phyloP scores from a whole-genome alignment of 2,888 invertebrate genomes.

The Acanthosepion pharaonis region DNA sequence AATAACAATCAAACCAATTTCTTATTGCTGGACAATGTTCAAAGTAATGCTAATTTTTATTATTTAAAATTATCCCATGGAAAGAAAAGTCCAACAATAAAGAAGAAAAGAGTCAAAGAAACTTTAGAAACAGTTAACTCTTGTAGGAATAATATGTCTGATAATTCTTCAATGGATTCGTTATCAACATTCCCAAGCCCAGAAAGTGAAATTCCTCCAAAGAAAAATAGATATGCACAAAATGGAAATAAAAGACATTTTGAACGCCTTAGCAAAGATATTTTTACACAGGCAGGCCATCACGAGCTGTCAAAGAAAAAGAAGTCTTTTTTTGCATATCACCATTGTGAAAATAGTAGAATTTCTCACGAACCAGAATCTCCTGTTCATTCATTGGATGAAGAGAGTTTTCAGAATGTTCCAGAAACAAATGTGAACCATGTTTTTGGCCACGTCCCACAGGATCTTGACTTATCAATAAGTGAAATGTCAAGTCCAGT shows the following conservation, averaged over 20 bases:
- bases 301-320: neutral
- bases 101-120: neutral
- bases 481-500: neutral
- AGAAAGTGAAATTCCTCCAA: neutral
- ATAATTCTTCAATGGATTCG: neutral
- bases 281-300: neutral
- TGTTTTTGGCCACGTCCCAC: neutral
- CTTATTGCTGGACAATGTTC: neutral
- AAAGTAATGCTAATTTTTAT: neutral
- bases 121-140: neutral
- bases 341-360: neutral
- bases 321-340: neutral
- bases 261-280: neutral
- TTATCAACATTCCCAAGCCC: neutral
- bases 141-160: neutral
- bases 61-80: neutral
- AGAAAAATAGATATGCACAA: neutral
- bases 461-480: neutral
- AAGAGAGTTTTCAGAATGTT: neutral
- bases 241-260: neutral
- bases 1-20: neutral
- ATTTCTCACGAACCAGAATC: neutral
- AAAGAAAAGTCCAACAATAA: neutral
- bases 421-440: neutral
- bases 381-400: neutral